phyloP scores from a whole-genome alignment of 2,888 invertebrate genomes.

The Venusia cambrica region DNA sequence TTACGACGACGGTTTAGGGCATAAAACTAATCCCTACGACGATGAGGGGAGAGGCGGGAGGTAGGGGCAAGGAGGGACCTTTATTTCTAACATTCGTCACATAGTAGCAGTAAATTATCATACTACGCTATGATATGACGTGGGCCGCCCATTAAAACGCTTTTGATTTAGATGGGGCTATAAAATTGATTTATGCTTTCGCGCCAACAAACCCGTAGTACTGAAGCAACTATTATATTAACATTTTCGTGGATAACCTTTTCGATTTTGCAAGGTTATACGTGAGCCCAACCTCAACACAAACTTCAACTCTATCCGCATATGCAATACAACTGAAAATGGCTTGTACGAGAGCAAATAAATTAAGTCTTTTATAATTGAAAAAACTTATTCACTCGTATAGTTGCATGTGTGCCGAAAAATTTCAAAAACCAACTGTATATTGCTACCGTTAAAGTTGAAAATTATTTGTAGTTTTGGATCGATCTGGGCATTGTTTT shows the following conservation, averaged over 20 bases:
- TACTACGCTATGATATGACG: conserved; percentile 82
- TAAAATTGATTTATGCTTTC: conserved; percentile 82
- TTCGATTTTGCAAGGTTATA: conserved; percentile 62
- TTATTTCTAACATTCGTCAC: conserved; percentile 82
- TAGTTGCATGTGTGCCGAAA: conserved; percentile 62
- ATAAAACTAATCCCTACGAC: conserved; percentile 74
- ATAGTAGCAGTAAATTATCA: conserved; percentile 82
- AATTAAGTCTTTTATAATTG: conserved; percentile 72
- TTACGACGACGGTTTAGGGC: conserved; percentile 75
- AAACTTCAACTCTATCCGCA: conserved; percentile 33
- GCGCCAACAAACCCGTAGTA: conserved; percentile 80
- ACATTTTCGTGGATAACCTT: conserved; percentile 80
- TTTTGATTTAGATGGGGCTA: conserved; percentile 82
- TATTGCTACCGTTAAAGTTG: conserved; percentile 34
- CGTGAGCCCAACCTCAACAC: conserved; percentile 30
- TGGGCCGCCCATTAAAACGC: conserved; percentile 82
- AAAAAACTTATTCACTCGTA: conserved; percentile 73
- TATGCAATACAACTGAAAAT: conserved; percentile 28
- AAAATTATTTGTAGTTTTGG: conserved; percentile 35
- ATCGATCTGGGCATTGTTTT: conserved; percentile 68
- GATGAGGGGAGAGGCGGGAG: conserved; percentile 37
- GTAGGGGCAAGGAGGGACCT: conserved; percentile 57
- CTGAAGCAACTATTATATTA: conserved; percentile 81
- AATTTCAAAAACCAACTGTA: conserved; percentile 47
- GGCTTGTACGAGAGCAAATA: conserved; percentile 26